A percentile compares a stretch with the other conserved stretches of the same genome.
These are phyloP conservation scores for Zophobas atratus DNA, from an alignment of 1,140 invertebrate genomes.

Conservation along the genomic window DNA sequence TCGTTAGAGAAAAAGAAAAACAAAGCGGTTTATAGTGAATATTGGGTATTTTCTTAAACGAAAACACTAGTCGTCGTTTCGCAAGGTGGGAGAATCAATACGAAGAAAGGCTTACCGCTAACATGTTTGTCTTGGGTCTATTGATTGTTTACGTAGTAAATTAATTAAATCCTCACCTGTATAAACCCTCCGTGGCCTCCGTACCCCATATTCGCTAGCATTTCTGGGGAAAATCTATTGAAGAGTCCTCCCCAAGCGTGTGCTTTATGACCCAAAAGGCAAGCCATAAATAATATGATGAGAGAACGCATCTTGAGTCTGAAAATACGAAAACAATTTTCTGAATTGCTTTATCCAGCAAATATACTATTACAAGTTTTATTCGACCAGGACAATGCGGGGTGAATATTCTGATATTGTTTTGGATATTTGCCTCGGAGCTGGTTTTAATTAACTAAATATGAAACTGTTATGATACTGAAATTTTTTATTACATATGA, in stretches of 20 bases:
- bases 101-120: not conserved
- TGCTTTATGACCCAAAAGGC: conserved; percentile 63
- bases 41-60: no score
- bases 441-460: no score
- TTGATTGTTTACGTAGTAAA: conserved; percentile 6
- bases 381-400: no score
- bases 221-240: conserved; percentile 88
- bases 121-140: not conserved
- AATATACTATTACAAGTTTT: no score
- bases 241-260: conserved; percentile 86
- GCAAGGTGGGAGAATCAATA: not conserved
- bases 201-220: conserved; percentile 85
- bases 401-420: no score
- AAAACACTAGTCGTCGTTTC: no score
- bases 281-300: conserved; percentile 58
- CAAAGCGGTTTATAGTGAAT: no score
- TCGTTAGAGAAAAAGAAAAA: no score
- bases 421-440: no score
- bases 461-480: no score
- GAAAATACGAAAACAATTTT: conserved; percentile 38
- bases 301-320: conserved; percentile 56
- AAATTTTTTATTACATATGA: no score
- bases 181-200: conserved; percentile 73
- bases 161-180: conserved; percentile 28
- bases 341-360: not conserved